Percentiles rank a stretch among this genome's conserved stretches.
Conservation (phyloP, 1,140 invertebrate species). For the Drosophila subpulchrella region DNA sequence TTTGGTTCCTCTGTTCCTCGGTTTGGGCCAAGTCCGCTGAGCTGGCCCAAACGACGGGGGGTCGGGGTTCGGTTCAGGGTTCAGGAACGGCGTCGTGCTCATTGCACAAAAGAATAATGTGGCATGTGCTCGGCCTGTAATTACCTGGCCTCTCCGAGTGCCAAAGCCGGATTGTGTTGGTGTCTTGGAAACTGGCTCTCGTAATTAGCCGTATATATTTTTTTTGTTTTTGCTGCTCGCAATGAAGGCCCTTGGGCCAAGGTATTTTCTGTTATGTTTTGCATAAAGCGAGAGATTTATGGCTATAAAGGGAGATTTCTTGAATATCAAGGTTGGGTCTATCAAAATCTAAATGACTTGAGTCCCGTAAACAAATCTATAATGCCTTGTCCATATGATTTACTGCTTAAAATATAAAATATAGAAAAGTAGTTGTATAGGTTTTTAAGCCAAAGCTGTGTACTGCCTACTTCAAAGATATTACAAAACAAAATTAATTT, state of each 20-base stretch:
- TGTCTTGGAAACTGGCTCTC: slow-evolving; percentile 42
- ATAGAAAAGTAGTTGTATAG: too few species aligned
- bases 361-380: not conserved
- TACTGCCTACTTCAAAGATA: too few species aligned
- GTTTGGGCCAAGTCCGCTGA: slow-evolving; percentile 11
- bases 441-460: too few species aligned
- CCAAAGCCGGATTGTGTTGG: slow-evolving; percentile 20
- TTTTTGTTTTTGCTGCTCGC: slow-evolving; percentile 7
- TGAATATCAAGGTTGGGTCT: slow-evolving; percentile 56
- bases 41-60: slow-evolving; percentile 9
- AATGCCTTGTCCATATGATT: too few species aligned
- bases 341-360: slow-evolving; percentile 1
- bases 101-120: slow-evolving; percentile 83
- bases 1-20: slow-evolving; percentile 2
- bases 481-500: too few species aligned
- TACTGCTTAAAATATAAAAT: too few species aligned
- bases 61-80: slow-evolving; percentile 32
- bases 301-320: slow-evolving; percentile 23
- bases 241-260: slow-evolving; percentile 67
- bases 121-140: slow-evolving; percentile 73
- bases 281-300: slow-evolving; percentile 56
- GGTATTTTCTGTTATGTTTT: slow-evolving; percentile 62
- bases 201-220: slow-evolving; percentile 68
- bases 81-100: slow-evolving; percentile 60
- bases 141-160: slow-evolving; percentile 49